Percentiles rank a stretch among this genome's conserved stretches.
Conservation (phyloP, 2,113 vertebrate genomes). For the Oostethus manadensis region DNA sequence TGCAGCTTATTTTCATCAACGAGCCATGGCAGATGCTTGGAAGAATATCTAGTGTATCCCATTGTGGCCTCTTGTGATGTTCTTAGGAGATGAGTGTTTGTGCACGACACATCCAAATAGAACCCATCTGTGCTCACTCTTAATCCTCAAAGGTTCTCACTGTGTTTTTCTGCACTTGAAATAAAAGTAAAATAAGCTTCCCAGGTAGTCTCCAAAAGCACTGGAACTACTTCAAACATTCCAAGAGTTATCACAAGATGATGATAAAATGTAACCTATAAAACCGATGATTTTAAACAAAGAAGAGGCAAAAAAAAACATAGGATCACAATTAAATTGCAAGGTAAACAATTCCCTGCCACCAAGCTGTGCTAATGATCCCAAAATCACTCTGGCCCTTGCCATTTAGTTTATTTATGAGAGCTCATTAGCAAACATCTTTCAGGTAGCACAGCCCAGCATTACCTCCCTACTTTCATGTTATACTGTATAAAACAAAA, state of each 20-base stretch:
- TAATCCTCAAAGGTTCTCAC: slow-evolving; percentile 20
- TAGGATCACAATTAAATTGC: slow-evolving; percentile 27
- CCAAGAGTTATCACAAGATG: slow-evolving; percentile 30
- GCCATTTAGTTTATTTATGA: slow-evolving; percentile 58
- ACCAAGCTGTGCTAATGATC: slow-evolving; percentile 34
- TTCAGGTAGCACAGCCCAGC: slow-evolving; percentile 45
- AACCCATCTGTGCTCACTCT: not conserved
- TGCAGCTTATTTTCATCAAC: slow-evolving; percentile 38
- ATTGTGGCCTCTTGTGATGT: slow-evolving; percentile 34
- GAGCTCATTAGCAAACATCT: slow-evolving; percentile 65
- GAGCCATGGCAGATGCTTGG: slow-evolving; percentile 43
- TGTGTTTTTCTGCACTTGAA: slow-evolving; percentile 9
- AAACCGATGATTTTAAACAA: slow-evolving; percentile 33
- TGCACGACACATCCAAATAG: slow-evolving; percentile 9
- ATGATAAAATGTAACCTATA: slow-evolving; percentile 42
- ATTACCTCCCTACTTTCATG: slow-evolving; percentile 36
- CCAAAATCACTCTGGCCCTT: slow-evolving; percentile 48
- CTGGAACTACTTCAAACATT: slow-evolving; percentile 34
- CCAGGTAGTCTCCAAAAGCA: slow-evolving; percentile 19
- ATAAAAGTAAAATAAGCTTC: slow-evolving; percentile 30
- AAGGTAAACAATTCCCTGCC: slow-evolving; percentile 15
- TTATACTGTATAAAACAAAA: slow-evolving; percentile 42
- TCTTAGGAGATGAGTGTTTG: slow-evolving; percentile 22
- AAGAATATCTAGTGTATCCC: slow-evolving; percentile 24
- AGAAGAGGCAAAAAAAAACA: slow-evolving; percentile 19